These are phyloP conservation scores for Bombus pascuorum DNA, from an alignment of 1,140 invertebrate species.

Conservation along the genomic window DNA sequence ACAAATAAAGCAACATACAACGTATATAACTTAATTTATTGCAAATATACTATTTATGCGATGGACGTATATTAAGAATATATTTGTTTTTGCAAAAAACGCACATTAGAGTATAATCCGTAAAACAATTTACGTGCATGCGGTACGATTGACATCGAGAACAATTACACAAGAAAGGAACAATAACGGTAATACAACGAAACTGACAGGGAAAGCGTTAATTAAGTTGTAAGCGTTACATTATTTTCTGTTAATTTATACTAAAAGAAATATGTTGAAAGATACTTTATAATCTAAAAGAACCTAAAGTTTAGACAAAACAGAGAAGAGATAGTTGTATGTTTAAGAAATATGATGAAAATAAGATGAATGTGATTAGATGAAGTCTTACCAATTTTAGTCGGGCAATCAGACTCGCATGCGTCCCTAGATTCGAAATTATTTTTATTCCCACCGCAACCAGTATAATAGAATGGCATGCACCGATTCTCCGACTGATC, in stretches of 20 bases:
- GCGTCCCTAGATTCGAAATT: conserved; percentile 90
- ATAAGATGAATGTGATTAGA: background rate
- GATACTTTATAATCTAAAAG: too few relatives aligned
- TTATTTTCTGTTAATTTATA: too few relatives aligned
- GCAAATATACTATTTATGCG: background rate
- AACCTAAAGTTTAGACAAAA: background rate
- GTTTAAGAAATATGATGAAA: background rate
- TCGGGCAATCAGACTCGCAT: conserved; percentile 92
- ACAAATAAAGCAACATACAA: conserved; percentile 3
- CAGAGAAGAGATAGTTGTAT: background rate
- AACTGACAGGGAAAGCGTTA: conserved; percentile 4
- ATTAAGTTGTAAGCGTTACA: background rate
- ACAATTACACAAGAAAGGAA: background rate
- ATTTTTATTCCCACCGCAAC: conserved; percentile 95
- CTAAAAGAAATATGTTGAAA: too few relatives aligned
- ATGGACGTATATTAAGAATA: background rate
- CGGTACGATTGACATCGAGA: background rate
- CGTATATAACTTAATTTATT: background rate
- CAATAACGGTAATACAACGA: background rate
- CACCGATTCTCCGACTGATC: conserved; percentile 93
- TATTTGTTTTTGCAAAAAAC: background rate
- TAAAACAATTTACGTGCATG: background rate
- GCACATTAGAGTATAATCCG: background rate
- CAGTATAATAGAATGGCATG: conserved; percentile 97
- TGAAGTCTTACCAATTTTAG: conserved; percentile 88